phyloP scores from a whole-genome alignment of 1,140 invertebrate genomes.

The Frieseomelitta varia region DNA sequence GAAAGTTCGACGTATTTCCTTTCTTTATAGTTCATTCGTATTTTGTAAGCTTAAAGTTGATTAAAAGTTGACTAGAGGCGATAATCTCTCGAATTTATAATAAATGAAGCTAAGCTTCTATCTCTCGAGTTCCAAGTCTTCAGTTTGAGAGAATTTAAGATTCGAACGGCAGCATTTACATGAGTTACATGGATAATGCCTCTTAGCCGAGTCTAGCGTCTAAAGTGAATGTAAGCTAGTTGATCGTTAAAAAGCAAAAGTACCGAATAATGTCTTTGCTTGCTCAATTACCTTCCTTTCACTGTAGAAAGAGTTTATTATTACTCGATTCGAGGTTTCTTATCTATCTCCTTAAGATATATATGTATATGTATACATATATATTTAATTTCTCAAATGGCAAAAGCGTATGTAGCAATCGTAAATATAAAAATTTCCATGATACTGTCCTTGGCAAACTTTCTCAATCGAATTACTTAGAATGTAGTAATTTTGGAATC shows the following conservation, averaged over 20 bases:
- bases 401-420: conserved; percentile 32
- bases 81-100: conserved; percentile 60
- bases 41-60: conserved; percentile 53
- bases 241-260: conserved; percentile 58
- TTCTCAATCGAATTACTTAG: conserved; percentile 16
- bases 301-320: conserved; percentile 32
- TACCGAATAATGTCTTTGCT: conserved; percentile 42
- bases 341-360: conserved; percentile 11
- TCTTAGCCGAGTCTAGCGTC: conserved; percentile 40
- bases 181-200: conserved; percentile 42
- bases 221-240: conserved; percentile 49
- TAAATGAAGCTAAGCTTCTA: conserved; percentile 52
- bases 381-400: conserved; percentile 30
- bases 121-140: conserved; percentile 43
- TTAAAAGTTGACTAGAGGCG: conserved; percentile 62
- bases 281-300: conserved; percentile 14
- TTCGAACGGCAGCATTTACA: conserved; percentile 54
- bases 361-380: background rate
- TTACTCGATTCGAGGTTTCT: background rate
- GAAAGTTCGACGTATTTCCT: conserved; percentile 36
- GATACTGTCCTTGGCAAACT: conserved; percentile 42
- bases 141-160: conserved; percentile 45
- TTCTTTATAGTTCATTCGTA: conserved; percentile 34
- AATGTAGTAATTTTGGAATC: conserved; percentile 38
- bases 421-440: conserved; percentile 42